A percentile compares a stretch with the other conserved stretches of the same genome.
phyloP scores from a whole-genome alignment of 2,888 invertebrate genomes.

The Dryomyza anilis region DNA sequence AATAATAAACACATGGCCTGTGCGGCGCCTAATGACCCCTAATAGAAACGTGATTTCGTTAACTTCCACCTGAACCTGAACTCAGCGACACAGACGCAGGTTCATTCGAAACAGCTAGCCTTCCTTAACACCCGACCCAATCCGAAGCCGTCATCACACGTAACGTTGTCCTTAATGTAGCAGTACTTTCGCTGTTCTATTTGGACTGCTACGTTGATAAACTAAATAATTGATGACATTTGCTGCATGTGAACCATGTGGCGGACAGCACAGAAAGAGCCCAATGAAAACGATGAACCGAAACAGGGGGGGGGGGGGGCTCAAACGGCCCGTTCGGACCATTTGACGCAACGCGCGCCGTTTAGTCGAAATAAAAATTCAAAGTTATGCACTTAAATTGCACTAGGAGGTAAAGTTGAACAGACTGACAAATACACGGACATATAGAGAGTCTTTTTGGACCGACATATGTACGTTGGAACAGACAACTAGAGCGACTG shows the following conservation, averaged over 20 bases:
- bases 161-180: constrained; percentile 8
- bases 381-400: constrained; percentile 16
- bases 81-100: no score
- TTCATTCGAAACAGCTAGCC: no score
- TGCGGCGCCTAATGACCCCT: constrained; percentile 2
- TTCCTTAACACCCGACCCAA: no score
- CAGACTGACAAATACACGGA: not conserved
- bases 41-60: constrained; percentile 15
- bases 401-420: no score
- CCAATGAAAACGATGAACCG: not conserved
- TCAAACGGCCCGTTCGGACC: not conserved
- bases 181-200: not conserved
- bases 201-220: constrained; percentile 8
- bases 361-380: constrained; percentile 16
- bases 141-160: no score
- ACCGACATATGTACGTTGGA: not conserved
- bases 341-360: not conserved
- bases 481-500: not conserved
- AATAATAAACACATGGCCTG: constrained; percentile 16
- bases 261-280: not conserved
- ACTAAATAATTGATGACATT: constrained; percentile 20
- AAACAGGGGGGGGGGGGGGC: not conserved
- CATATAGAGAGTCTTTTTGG: not conserved
- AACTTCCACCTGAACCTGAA: not conserved
- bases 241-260: not conserved